These are phyloP conservation scores for Butorides virescens DNA, from an alignment of 2,113 vertebrate genomes.

Conservation along the genomic window DNA sequence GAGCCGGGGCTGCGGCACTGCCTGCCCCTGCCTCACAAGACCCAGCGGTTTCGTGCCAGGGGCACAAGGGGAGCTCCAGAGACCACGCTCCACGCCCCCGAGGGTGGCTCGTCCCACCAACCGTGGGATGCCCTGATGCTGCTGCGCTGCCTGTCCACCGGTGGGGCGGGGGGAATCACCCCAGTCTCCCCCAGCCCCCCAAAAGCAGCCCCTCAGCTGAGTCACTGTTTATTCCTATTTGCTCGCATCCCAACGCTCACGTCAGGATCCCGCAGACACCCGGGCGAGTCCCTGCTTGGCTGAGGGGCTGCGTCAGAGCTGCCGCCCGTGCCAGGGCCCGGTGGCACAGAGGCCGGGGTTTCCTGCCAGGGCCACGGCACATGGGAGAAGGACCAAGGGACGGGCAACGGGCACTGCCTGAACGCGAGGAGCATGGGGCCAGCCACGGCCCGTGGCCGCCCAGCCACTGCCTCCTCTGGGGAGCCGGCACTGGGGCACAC, in stretches of 20 bases:
- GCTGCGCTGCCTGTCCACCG: neutral
- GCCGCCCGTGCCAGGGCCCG: neutral
- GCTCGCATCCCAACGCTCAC: rapidly evolving
- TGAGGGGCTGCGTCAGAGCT: neutral
- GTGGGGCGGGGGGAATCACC: too few species aligned
- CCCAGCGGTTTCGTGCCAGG: neutral
- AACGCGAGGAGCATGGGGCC: neutral
- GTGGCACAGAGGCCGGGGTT: neutral
- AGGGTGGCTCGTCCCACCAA: neutral
- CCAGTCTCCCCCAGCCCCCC: neutral
- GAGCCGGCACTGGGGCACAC: neutral
- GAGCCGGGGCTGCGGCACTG: rapidly evolving
- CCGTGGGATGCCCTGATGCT: rapidly evolving
- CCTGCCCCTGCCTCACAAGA: neutral
- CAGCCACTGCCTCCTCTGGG: neutral
- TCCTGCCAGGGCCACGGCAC: neutral
- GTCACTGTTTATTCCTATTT: neutral
- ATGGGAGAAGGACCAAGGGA: neutral
- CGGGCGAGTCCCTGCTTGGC: rapidly evolving
- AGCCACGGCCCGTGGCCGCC: neutral
- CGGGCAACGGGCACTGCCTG: neutral
- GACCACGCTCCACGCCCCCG: rapidly evolving
- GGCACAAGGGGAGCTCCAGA: neutral
- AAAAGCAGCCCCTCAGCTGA: neutral
- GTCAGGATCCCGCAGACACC: neutral